Evolutionary conservation across 2,888 invertebrate species (phyloP).

Genomic region (Mongoloraphidia duomilia): DNA sequence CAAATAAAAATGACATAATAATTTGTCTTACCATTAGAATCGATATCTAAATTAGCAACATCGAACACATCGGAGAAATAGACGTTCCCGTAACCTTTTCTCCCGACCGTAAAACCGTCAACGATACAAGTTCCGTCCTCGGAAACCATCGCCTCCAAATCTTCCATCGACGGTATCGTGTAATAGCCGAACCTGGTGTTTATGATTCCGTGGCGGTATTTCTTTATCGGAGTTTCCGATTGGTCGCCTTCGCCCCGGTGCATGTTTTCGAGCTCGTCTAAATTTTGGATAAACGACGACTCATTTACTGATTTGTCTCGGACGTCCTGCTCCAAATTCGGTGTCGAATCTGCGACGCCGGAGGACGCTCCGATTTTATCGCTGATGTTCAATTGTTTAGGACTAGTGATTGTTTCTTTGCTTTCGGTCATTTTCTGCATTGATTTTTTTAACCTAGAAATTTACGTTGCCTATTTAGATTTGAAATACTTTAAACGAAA

Average conservation of each 20-base stretch:
- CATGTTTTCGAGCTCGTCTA: background rate
- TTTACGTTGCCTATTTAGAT: too few relatives aligned
- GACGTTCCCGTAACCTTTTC: conserved; percentile 82
- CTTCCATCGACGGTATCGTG: conserved; percentile 73
- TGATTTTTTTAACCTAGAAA: too few relatives aligned
- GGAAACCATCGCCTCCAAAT: conserved; percentile 55
- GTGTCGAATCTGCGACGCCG: background rate
- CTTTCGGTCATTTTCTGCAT: too few relatives aligned
- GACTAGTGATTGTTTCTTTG: too few relatives aligned
- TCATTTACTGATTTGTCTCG: background rate
- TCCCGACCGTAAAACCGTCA: conserved; percentile 76
- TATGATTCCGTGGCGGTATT: conserved; percentile 61
- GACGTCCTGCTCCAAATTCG: background rate
- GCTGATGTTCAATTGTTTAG: too few relatives aligned
- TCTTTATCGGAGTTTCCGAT: background rate
- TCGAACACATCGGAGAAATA: conserved; percentile 74
- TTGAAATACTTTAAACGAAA: too few relatives aligned
- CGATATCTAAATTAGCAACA: conserved; percentile 72
- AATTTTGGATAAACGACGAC: background rate
- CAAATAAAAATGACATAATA: background rate
- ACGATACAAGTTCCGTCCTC: conserved; percentile 70
- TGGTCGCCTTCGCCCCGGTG: background rate
- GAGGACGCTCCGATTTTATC: background rate
- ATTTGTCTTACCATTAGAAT: conserved; percentile 52
- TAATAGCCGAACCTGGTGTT: conserved; percentile 76